phyloP scores from a whole-genome alignment of 2,888 invertebrate species.

The Halictus quadricinctus region DNA sequence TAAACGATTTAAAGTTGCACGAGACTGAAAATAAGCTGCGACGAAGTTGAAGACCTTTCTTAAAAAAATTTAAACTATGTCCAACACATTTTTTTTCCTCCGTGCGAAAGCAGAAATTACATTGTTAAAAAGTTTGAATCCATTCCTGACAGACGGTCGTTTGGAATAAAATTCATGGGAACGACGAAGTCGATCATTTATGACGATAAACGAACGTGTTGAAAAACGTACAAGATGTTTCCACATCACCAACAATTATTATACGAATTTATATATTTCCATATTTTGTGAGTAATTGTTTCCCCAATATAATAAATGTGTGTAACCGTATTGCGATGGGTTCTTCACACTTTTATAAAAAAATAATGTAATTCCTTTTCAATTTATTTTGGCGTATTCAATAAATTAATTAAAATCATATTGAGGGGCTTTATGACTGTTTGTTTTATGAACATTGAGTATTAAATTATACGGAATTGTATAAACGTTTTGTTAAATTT shows the following conservation, averaged over 20 bases:
- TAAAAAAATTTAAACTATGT: slow-evolving; percentile 17
- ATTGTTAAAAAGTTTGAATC: not conserved
- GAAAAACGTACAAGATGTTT: not conserved
- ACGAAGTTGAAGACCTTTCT: not conserved
- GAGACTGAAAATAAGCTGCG: slow-evolving; percentile 13
- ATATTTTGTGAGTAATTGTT: not conserved
- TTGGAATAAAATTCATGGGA: no score
- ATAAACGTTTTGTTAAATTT: no score
- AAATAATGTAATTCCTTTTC: no score
- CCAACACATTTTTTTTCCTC: not conserved
- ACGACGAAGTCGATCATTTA: not conserved
- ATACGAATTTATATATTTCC: not conserved
- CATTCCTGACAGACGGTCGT: not conserved
- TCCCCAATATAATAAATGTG: not conserved
- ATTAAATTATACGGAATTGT: no score
- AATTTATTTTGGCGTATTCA: not conserved
- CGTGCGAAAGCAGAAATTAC: not conserved
- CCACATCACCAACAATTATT: not conserved
- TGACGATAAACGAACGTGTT: not conserved
- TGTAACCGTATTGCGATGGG: not conserved
- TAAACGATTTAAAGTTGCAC: slow-evolving; percentile 25
- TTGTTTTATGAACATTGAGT: not conserved
- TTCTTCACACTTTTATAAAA: not conserved
- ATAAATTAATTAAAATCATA: not conserved
- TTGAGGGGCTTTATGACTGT: not conserved